phyloP scores from a whole-genome alignment of 2,797 vertebrate genomes.

The Falco peregrinus region DNA sequence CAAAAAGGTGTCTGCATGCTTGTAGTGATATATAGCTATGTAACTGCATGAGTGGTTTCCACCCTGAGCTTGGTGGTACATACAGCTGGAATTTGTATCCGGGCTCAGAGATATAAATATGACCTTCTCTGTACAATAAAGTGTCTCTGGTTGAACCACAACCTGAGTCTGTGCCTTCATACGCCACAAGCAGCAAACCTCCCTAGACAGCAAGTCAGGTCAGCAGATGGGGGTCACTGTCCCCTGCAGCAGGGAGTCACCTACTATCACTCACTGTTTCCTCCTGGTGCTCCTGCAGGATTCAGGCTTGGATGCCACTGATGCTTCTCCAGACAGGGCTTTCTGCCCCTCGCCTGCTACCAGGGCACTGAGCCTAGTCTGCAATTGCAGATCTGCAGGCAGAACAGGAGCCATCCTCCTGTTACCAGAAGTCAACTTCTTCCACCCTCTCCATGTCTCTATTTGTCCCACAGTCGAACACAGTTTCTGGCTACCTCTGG shows the following conservation, averaged over 20 bases:
- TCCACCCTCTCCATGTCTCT: too few species aligned
- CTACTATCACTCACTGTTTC: not conserved
- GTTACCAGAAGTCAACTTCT: not conserved
- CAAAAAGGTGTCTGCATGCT: too few species aligned
- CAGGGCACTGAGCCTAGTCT: not conserved
- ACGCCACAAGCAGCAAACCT: not conserved
- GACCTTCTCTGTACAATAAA: too few species aligned
- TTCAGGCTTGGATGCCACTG: not conserved
- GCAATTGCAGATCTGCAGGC: not conserved
- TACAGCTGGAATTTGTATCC: too few species aligned
- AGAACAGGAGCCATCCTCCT: not conserved
- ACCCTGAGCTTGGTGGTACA: too few species aligned
- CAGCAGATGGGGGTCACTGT: not conserved
- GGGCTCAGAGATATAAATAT: too few species aligned
- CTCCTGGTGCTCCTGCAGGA: not conserved
- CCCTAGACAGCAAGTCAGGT: not conserved
- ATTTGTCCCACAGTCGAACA: too few species aligned
- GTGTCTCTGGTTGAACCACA: too few species aligned
- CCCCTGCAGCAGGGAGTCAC: not conserved
- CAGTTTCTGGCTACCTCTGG: too few species aligned
- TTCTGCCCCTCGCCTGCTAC: not conserved
- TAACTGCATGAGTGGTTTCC: too few species aligned
- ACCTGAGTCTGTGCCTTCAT: too few species aligned
- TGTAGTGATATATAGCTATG: too few species aligned
- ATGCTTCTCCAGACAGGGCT: not conserved